phyloP scores from a whole-genome alignment of 2,113 vertebrate genomes.

The Copsychus sechellarum region DNA sequence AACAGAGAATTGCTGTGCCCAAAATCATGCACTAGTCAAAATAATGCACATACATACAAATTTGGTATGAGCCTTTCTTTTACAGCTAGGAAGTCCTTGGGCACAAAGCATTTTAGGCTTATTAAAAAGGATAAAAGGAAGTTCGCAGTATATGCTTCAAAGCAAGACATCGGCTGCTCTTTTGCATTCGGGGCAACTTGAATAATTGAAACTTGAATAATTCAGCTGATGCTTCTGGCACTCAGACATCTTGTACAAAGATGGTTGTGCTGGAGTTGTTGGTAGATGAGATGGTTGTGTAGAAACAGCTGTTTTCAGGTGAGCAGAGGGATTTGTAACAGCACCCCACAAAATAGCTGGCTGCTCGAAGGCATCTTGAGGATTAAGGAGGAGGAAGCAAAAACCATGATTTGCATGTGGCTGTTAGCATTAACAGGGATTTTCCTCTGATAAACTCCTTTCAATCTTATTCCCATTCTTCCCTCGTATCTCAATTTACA shows the following conservation, averaged over 20 bases:
- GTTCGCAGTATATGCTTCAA: not conserved
- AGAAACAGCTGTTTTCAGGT: not conserved
- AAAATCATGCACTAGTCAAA: not conserved
- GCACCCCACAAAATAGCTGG: not conserved
- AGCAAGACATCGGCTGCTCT: not conserved
- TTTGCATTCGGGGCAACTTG: not conserved
- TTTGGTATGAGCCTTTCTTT: not conserved
- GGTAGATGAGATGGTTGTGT: not conserved
- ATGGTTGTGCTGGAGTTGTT: not conserved
- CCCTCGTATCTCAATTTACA: not conserved
- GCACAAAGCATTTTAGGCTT: not conserved
- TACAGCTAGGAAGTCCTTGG: not conserved
- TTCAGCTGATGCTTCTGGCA: not conserved
- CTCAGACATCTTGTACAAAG: not conserved
- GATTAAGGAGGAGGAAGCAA: slow-evolving; percentile 11
- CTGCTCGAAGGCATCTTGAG: not conserved
- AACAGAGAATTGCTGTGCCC: not conserved
- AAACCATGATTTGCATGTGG: not conserved
- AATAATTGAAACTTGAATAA: not conserved
- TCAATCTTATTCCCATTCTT: not conserved
- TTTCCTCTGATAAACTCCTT: slow-evolving; percentile 33
- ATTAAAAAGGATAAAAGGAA: not conserved
- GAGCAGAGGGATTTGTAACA: not conserved
- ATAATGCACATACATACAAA: not conserved
- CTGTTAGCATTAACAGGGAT: slow-evolving; percentile 43